Conservation (phyloP, 37 sponge, comb jelly and placozoan species). For the Lycopodina hypogea region DNA sequence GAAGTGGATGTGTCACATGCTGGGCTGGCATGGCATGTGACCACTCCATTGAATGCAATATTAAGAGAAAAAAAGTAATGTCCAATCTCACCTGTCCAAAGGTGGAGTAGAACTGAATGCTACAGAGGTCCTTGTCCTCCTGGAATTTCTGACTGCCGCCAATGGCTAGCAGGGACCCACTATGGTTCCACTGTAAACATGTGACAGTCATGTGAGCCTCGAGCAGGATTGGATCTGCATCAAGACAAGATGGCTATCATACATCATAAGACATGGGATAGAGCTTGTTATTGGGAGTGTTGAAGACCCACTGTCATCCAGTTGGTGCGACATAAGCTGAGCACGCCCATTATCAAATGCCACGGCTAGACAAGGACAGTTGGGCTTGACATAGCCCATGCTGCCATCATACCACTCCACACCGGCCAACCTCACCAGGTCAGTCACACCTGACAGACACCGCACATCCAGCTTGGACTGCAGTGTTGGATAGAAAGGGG, state of each 20-base stretch:
- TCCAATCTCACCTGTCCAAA: slow-evolving; percentile 68
- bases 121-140: slow-evolving; percentile 68
- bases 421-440: slow-evolving; percentile 55
- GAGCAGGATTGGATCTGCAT: slow-evolving; percentile 66
- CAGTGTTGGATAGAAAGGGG: neutral
- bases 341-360: slow-evolving; percentile 80
- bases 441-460: slow-evolving; percentile 59
- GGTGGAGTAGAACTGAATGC: slow-evolving; percentile 82
- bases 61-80: too few relatives aligned
- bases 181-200: slow-evolving; percentile 68
- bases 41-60: too few relatives aligned
- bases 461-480: slow-evolving; percentile 43
- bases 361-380: slow-evolving; percentile 78
- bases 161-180: slow-evolving; percentile 79
- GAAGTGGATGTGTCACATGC: too few relatives aligned
- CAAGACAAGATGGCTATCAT: neutral
- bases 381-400: slow-evolving; percentile 61
- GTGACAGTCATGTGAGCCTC: slow-evolving; percentile 59
- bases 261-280: neutral
- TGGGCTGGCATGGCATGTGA: too few relatives aligned
- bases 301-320: slow-evolving; percentile 58
- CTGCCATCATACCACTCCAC: slow-evolving; percentile 78
- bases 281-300: too few relatives aligned
- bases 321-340: slow-evolving; percentile 85
- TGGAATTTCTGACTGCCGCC: slow-evolving; percentile 58